These are phyloP conservation scores for human DNA, from an alignment of 2,113 vertebrate species.

Conservation along the genomic window DNA sequence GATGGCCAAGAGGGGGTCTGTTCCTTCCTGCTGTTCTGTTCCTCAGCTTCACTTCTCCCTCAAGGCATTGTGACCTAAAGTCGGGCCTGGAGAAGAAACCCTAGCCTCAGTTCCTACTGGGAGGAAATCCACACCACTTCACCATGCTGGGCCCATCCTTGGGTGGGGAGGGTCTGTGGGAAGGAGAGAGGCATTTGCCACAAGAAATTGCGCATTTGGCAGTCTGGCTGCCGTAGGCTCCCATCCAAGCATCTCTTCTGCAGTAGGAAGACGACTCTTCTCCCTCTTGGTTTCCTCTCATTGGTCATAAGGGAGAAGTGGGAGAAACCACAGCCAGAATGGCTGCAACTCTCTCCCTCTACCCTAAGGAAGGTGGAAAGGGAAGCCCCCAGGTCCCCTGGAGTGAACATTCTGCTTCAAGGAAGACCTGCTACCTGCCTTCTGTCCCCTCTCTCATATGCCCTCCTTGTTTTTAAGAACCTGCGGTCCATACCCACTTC, in stretches of 20 bases:
- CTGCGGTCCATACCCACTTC: neutral
- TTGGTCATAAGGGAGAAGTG: neutral
- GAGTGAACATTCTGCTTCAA: neutral
- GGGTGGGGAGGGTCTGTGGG: neutral
- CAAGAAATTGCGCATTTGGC: neutral
- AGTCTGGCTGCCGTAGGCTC: neutral
- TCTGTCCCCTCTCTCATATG: neutral
- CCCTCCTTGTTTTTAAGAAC: neutral
- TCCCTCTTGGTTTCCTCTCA: neutral
- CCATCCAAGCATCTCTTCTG: neutral
- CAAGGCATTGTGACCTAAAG: neutral
- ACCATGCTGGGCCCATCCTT: neutral
- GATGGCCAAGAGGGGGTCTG: no score
- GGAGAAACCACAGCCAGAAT: neutral
- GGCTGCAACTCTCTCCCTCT: neutral
- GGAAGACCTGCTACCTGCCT: neutral
- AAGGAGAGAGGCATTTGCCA: neutral
- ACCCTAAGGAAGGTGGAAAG: rapidly evolving
- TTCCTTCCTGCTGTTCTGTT: neutral
- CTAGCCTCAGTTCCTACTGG: neutral
- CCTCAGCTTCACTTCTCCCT: neutral
- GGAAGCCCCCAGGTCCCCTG: neutral
- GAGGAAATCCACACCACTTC: neutral
- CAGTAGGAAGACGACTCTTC: neutral
- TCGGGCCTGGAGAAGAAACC: neutral